A percentile compares a stretch with the other conserved stretches of the same genome.
These are phyloP conservation scores for Mechanitis messenoides DNA, from an alignment of 2,888 invertebrate species.

Conservation along the genomic window DNA sequence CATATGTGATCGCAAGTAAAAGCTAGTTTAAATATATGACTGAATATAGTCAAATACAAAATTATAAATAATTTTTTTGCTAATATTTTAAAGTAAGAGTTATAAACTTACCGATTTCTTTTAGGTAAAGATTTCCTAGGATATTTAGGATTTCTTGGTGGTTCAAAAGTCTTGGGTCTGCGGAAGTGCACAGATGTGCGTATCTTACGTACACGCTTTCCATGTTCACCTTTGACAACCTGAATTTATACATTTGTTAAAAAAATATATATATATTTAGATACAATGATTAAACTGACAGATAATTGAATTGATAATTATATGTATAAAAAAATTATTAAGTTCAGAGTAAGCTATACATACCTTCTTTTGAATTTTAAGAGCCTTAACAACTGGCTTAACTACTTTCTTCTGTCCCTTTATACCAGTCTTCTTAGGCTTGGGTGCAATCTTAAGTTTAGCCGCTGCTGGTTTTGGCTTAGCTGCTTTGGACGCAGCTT, in stretches of 20 bases:
- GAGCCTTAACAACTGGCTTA: slow-evolving; percentile 83
- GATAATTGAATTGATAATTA: too few species aligned
- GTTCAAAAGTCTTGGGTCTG: slow-evolving; percentile 93
- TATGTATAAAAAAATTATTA: too few species aligned
- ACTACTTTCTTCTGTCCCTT: slow-evolving; percentile 74
- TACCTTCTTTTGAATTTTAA: slow-evolving; percentile 91
- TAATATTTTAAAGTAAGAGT: not conserved
- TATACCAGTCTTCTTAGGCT: slow-evolving; percentile 74
- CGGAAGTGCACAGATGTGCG: slow-evolving; percentile 97
- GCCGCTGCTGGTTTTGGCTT: slow-evolving; percentile 72
- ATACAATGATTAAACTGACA: not conserved
- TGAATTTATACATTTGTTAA: slow-evolving; percentile 50
- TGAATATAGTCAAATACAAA: slow-evolving; percentile 13
- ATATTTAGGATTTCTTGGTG: slow-evolving; percentile 95
- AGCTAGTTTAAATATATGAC: slow-evolving; percentile 2
- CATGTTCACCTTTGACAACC: slow-evolving; percentile 94
- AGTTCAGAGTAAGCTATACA: slow-evolving; percentile 21
- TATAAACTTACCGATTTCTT: slow-evolving; percentile 84
- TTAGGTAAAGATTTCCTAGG: slow-evolving; percentile 95
- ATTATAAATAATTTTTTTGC: not conserved
- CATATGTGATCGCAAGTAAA: too few species aligned
- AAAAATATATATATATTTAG: not conserved
- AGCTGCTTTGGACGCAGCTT: slow-evolving; percentile 64
- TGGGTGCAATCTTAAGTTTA: slow-evolving; percentile 72
- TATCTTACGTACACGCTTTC: slow-evolving; percentile 91